Percentiles rank a stretch among this genome's conserved stretches.
These are phyloP conservation scores for Dallia pectoralis DNA, from an alignment of 2,797 vertebrate species.

Conservation along the genomic window DNA sequence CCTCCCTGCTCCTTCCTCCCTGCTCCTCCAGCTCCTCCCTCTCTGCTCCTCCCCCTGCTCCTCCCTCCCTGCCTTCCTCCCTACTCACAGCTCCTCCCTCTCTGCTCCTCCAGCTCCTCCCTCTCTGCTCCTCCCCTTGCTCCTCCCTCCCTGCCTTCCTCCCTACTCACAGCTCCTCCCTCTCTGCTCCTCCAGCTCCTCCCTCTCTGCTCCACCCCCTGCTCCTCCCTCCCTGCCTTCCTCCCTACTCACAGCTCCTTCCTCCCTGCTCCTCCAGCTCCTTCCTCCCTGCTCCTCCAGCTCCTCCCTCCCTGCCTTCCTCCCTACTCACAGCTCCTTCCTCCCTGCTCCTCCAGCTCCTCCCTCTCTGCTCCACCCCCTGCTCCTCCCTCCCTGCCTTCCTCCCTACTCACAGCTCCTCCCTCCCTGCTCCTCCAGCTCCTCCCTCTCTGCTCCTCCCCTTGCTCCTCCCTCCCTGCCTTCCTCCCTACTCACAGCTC, in stretches of 20 bases:
- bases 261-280: too few species aligned
- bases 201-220: not conserved
- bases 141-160: too few species aligned
- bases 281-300: too few species aligned
- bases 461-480: not conserved
- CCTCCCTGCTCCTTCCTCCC: too few species aligned
- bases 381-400: not conserved
- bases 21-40: too few species aligned
- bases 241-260: too few species aligned
- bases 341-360: not conserved
- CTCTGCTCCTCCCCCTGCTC: not conserved
- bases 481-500: not conserved
- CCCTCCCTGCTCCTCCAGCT: not conserved
- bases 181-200: not conserved
- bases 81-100: too few species aligned
- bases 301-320: not conserved
- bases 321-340: not conserved
- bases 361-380: not conserved
- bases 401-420: not conserved
- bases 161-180: too few species aligned
- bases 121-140: too few species aligned
- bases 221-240: not conserved
- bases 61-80: too few species aligned
- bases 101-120: not conserved
- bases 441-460: not conserved